Conservation (phyloP, 2,888 invertebrate genomes). For the Lymantria dispar region DNA sequence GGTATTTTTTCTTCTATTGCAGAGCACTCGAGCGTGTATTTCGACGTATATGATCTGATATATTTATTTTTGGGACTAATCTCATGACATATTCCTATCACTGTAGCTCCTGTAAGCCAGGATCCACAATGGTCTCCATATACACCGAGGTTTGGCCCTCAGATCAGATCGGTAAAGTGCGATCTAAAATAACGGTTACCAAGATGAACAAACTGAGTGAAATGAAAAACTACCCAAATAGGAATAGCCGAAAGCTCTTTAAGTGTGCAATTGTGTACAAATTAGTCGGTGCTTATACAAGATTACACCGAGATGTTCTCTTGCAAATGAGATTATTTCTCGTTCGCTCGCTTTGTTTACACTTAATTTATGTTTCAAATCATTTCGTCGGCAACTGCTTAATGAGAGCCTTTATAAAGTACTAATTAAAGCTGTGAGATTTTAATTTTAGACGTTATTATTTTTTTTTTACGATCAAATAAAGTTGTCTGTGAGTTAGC, state of each 20-base stretch:
- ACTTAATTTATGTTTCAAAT: constrained; percentile 32
- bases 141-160: no score
- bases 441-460: constrained; percentile 10
- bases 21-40: no score
- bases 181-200: no score
- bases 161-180: no score
- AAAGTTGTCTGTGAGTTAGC: no score
- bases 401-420: constrained; percentile 28
- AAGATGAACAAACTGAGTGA: background rate
- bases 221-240: constrained; percentile 1
- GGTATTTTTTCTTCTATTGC: no score
- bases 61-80: no score
- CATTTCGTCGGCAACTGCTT: constrained; percentile 31
- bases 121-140: no score
- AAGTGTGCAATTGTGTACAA: constrained; percentile 43
- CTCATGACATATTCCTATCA: no score
- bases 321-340: constrained; percentile 32
- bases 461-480: background rate
- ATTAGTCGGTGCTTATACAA: constrained; percentile 47
- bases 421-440: constrained; percentile 19
- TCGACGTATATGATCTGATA: no score
- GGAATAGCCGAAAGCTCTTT: constrained; percentile 22
- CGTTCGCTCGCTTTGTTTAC: constrained; percentile 29
- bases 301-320: constrained; percentile 45
- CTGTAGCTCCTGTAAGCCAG: no score